Percentiles rank a stretch among this genome's conserved stretches.
These are phyloP conservation scores for Tachysurus fulvidraco DNA, from an alignment of 2,113 vertebrate genomes.

Conservation along the genomic window DNA sequence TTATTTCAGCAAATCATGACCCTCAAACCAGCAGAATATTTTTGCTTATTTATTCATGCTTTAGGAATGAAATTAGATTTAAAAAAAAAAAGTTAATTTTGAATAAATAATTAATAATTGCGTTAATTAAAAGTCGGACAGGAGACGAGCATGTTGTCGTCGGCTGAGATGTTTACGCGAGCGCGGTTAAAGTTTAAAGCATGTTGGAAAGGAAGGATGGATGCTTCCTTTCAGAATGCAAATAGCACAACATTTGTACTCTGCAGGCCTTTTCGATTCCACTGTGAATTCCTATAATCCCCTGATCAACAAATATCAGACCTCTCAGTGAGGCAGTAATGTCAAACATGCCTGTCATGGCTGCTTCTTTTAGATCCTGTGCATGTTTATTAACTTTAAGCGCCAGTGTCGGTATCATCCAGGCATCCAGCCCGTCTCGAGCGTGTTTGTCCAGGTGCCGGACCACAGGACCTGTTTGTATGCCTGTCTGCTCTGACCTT, in stretches of 20 bases:
- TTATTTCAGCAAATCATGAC: too few species aligned
- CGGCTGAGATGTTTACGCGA: neutral
- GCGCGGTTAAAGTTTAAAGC: neutral
- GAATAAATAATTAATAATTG: neutral
- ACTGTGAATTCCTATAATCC: neutral
- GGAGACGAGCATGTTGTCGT: neutral
- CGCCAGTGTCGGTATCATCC: neutral
- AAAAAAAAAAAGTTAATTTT: neutral
- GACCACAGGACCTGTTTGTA: neutral
- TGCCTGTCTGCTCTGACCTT: constrained; percentile 50
- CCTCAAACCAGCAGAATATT: too few species aligned
- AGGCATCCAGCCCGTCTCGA: neutral
- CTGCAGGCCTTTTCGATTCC: neutral
- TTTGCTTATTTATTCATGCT: neutral
- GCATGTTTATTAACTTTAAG: constrained; percentile 14
- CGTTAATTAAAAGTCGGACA: neutral
- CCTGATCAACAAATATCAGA: neutral
- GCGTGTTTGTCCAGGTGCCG: constrained; percentile 38
- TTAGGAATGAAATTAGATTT: neutral
- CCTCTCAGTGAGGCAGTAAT: neutral
- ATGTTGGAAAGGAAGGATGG: neutral
- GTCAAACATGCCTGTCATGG: neutral
- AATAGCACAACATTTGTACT: neutral
- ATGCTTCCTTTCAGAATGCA: neutral
- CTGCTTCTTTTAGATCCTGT: neutral